These are phyloP conservation scores for Hyppa rectilinea DNA, from an alignment of 2,888 invertebrate species.

Conservation along the genomic window DNA sequence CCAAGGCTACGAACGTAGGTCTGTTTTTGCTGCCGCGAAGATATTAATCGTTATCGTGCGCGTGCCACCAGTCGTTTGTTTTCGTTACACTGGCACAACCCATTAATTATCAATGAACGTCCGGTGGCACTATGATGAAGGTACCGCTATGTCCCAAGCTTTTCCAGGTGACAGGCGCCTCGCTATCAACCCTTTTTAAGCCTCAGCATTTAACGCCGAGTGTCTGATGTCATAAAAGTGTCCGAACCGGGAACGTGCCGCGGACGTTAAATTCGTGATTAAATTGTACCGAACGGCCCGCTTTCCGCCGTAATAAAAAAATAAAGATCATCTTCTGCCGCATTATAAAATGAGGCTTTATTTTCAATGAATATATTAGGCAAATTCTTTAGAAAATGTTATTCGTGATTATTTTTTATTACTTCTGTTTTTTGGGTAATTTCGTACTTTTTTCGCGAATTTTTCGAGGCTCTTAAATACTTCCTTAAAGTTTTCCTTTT, in stretches of 20 bases:
- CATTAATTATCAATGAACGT: conserved; percentile 91
- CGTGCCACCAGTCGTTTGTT: conserved; percentile 89
- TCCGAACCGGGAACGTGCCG: conserved; percentile 88
- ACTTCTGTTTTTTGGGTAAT: conserved; percentile 52
- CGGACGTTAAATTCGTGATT: conserved; percentile 87
- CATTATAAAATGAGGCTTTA: conserved; percentile 71
- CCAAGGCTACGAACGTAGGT: conserved; percentile 86
- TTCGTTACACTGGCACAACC: conserved; percentile 89
- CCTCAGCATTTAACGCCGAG: conserved; percentile 88
- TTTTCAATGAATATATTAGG: conserved; percentile 71
- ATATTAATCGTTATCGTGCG: conserved; percentile 90
- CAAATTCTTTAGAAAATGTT: conserved; percentile 67
- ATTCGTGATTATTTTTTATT: conserved; percentile 62
- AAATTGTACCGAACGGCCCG: conserved; percentile 83
- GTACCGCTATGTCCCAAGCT: conserved; percentile 86
- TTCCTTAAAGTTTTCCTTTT: conserved; percentile 31
- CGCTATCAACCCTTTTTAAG: conserved; percentile 90
- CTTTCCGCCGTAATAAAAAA: conserved; percentile 80
- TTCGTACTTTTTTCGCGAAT: conserved; percentile 39
- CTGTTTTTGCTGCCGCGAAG: conserved; percentile 89
- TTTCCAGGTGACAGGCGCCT: conserved; percentile 88
- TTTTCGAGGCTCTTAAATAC: conserved; percentile 38
- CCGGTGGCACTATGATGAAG: conserved; percentile 87
- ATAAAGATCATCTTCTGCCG: conserved; percentile 77
- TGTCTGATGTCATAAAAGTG: conserved; percentile 90